Percentiles rank a stretch among this genome's conserved stretches.
Evolutionary conservation across 2,888 invertebrate genomes (phyloP).

Genomic region (Drosophila falleni): DNA sequence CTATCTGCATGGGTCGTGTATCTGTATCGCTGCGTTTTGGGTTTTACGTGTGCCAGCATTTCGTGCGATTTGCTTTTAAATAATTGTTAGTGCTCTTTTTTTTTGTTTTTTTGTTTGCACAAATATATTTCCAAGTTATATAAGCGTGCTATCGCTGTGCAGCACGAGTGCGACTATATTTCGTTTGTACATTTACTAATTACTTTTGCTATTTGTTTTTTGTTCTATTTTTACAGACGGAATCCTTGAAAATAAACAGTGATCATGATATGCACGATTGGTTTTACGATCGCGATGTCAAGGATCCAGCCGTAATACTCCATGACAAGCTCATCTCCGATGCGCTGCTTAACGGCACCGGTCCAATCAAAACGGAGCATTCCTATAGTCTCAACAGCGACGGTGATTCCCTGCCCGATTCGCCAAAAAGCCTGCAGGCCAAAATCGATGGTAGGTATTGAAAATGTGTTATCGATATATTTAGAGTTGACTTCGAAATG

Average conservation of each 20-base stretch:
- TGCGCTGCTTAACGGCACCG: constrained; percentile 90
- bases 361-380: constrained; percentile 96
- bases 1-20: constrained; percentile 56
- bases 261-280: constrained; percentile 90
- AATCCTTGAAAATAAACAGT: constrained; percentile 87
- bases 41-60: constrained; percentile 53
- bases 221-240: constrained; percentile 87
- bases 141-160: constrained; percentile 72
- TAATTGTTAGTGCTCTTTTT: constrained; percentile 38
- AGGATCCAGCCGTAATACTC: constrained; percentile 90
- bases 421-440: constrained; percentile 88
- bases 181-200: constrained; percentile 71
- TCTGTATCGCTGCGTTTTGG: constrained; percentile 59
- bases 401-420: constrained; percentile 90
- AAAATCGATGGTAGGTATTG: constrained; percentile 89
- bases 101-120: constrained; percentile 34
- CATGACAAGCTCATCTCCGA: constrained; percentile 91
- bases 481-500: background rate
- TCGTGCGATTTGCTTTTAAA: constrained; percentile 60
- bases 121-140: constrained; percentile 67
- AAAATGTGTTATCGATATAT: constrained; percentile 33
- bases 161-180: constrained; percentile 62
- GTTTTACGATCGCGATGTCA: constrained; percentile 89
- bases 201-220: constrained; percentile 76
- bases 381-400: constrained; percentile 94